Evolutionary conservation across 30 jellyfish, hydroid and myxozoan species (phyloP).

Genomic region (Aurelia aurita): DNA sequence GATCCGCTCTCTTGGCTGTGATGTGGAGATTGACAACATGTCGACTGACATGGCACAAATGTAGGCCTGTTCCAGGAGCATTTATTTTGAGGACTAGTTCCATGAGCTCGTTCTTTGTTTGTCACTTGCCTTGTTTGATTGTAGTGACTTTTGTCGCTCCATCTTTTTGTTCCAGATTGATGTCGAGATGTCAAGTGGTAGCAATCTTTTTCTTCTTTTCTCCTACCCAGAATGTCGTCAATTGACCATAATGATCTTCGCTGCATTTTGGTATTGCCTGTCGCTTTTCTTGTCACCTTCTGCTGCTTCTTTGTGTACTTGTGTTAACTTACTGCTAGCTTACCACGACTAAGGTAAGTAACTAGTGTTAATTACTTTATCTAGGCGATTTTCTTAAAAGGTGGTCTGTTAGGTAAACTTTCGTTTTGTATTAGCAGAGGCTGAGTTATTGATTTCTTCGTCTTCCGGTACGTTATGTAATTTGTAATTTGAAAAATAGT

Average conservation of each 20-base stretch:
- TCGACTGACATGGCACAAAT: slow-evolving; percentile 24
- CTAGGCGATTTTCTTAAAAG: too few relatives aligned
- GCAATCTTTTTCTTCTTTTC: neutral
- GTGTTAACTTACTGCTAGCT: too few relatives aligned
- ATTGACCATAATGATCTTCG: slow-evolving; percentile 23
- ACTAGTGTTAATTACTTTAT: too few relatives aligned
- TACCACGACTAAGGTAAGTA: too few relatives aligned
- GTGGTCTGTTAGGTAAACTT: too few relatives aligned
- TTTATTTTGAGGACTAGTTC: neutral
- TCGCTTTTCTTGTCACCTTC: neutral
- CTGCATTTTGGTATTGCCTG: neutral
- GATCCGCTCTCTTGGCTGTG: neutral
- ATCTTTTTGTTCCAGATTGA: too few relatives aligned
- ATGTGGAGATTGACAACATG: neutral
- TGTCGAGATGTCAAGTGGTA: neutral
- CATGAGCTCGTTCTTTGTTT: neutral
- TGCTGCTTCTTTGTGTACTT: neutral
- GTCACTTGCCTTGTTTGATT: neutral
- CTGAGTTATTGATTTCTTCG: too few relatives aligned
- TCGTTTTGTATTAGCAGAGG: too few relatives aligned
- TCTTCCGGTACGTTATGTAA: too few relatives aligned
- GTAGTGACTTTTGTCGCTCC: too few relatives aligned
- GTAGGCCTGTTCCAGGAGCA: slow-evolving; percentile 6
- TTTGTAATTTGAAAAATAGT: neutral
- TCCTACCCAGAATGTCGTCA: slow-evolving; percentile 15